Percentiles rank a stretch among this genome's conserved stretches.
These are phyloP conservation scores for Brachionichthys hirsutus DNA, from an alignment of 2,113 vertebrate species.

Conservation along the genomic window DNA sequence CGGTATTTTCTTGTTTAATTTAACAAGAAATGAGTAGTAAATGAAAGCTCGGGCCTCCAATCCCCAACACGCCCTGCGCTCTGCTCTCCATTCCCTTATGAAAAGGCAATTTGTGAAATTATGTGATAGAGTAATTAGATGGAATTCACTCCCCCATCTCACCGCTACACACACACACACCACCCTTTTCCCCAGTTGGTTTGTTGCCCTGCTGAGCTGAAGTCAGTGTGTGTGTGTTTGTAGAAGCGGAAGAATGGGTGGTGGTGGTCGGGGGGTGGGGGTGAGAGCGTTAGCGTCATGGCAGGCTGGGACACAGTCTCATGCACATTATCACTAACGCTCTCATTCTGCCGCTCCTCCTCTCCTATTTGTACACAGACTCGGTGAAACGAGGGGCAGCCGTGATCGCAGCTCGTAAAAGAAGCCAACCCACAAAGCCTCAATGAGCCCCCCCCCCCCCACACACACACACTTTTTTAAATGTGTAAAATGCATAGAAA, in stretches of 20 bases:
- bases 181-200: conserved; percentile 81
- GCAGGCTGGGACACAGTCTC: conserved; percentile 79
- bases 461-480: conserved; percentile 70
- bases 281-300: conserved; percentile 79
- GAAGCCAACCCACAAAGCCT: conserved; percentile 83
- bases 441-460: conserved; percentile 73
- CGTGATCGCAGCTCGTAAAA: conserved; percentile 94
- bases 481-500: conserved; percentile 83
- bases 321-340: conserved; percentile 66
- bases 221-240: conserved; percentile 58
- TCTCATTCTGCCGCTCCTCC: conserved; percentile 82
- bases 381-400: conserved; percentile 88
- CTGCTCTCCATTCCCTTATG: conserved; percentile 94
- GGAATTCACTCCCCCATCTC: conserved; percentile 79
- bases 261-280: conserved; percentile 33
- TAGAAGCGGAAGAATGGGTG: conserved; percentile 29
- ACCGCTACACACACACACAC: conserved; percentile 77
- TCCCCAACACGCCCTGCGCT: conserved; percentile 87
- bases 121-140: conserved; percentile 99
- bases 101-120: conserved; percentile 99
- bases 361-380: conserved; percentile 96
- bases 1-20: conserved; percentile 97
- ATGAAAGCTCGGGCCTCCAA: conserved; percentile 91
- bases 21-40: conserved; percentile 97
- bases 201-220: conserved; percentile 86